Base-by-base conservation (phyloP, 2,888 invertebrate genomes). In the Cheilosia pagana region DNA sequence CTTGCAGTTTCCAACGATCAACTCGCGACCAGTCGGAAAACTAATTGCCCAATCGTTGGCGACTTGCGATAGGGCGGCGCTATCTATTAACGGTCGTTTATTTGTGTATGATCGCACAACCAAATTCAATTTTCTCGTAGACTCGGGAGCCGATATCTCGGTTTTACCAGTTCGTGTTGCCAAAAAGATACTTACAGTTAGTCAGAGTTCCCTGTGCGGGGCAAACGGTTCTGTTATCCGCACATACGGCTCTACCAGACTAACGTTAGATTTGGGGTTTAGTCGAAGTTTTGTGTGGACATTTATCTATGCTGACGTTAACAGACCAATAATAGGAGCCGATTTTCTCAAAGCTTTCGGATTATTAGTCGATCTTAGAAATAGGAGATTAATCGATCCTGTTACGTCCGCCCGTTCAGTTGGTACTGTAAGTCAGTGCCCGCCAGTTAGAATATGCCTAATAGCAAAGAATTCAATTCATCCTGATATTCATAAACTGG, bases 31-130 rank as follows among this genome's bases (percentile, higher is more conserved):
- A 28, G 16, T 65, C 39, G 65, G 65, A 67, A 52, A 65, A 41
- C 52, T 65, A 65, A 41, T 21, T 12, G 39, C 65, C 39, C 39
- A 35, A 23, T 65, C 65, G 65, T 35, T 52, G 35, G 50, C 65
- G 65, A 41, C 65, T 52, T 65, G 65, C 65, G 52, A 65, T 45
- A 7, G 25, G 25, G 8, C 25, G 41, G 65, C 52, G n/a, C 0
- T 16, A 45, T 16, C 8, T 7, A 45, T 16, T 45, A 45, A 45
- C 16, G 3, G 16, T 45, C 16, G 45, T 45, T 45, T 45, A 16
- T 19, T 45, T 16, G 7, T 16, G 8, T 45, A 16, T 19, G 45
- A 16, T n/a, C 45, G 45, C 45, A n/a, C 14, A 41, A 41, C 12
- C 16, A 16, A n/a, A 16, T 6, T 45, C 4, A 45, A 5, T 16